Conservation (phyloP, 2,113 vertebrate species). For the Macroglossus sobrinus region DNA sequence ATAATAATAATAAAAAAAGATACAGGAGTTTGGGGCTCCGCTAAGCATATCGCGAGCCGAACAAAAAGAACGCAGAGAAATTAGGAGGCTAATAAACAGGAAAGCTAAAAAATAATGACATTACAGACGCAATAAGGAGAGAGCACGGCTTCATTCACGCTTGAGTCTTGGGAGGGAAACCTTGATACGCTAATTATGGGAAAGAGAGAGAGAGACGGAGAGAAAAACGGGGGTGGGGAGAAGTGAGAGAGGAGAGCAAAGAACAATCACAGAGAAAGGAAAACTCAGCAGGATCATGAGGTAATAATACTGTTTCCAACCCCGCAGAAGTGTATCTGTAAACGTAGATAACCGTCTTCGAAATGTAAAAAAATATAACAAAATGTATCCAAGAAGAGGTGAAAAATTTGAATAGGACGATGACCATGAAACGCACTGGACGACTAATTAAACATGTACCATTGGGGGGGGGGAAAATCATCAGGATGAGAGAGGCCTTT, state of each 20-base stretch:
- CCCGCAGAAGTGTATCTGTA: background rate
- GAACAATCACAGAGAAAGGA: rapidly evolving
- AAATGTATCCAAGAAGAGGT: background rate
- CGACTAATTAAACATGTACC: background rate
- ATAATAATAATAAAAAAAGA: background rate
- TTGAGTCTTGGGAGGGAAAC: background rate
- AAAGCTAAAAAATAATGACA: background rate
- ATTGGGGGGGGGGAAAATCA: background rate
- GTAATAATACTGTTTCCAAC: background rate
- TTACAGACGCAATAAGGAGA: background rate
- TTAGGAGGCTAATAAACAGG: background rate
- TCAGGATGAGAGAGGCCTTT: background rate
- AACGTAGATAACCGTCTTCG: background rate
- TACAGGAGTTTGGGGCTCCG: background rate
- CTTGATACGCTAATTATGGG: background rate
- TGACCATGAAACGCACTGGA: background rate
- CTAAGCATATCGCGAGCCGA: background rate
- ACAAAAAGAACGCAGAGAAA: background rate
- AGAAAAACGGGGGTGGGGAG: rapidly evolving
- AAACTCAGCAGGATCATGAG: background rate
- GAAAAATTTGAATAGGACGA: background rate
- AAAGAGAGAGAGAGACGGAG: background rate
- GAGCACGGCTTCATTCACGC: background rate
- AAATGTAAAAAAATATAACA: background rate
- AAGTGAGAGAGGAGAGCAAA: rapidly evolving